phyloP scores from a whole-genome alignment of 2,888 invertebrate species.

The Nowickia ferox region DNA sequence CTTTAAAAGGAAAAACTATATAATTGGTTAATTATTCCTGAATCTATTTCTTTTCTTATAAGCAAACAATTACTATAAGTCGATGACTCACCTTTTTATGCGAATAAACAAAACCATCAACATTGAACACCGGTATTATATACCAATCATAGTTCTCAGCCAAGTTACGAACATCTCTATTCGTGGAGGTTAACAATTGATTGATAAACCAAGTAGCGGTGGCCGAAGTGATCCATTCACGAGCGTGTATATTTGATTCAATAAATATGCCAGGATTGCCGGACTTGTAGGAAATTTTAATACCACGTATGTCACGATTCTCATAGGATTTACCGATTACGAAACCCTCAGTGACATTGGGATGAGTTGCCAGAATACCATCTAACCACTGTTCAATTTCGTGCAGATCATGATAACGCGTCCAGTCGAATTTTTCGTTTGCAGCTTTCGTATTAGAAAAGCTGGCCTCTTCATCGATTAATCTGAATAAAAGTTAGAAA shows the following conservation, averaged over 20 bases:
- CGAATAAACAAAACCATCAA: conserved; percentile 89
- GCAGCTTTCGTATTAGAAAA: conserved; percentile 64
- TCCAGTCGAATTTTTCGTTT: conserved; percentile 84
- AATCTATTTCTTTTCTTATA: not conserved
- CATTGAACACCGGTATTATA: conserved; percentile 88
- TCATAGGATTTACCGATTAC: conserved; percentile 85
- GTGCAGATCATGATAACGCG: conserved; percentile 85
- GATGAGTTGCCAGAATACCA: conserved; percentile 83
- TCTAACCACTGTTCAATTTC: conserved; percentile 86
- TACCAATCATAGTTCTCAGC: conserved; percentile 90
- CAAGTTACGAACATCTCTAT: conserved; percentile 84
- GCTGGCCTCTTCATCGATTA: conserved; percentile 84
- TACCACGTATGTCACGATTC: conserved; percentile 85
- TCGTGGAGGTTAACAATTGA: conserved; percentile 86
- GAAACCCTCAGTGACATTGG: conserved; percentile 78
- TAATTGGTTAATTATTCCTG: too few relatives aligned
- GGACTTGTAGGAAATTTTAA: conserved; percentile 82
- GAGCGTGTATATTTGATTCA: conserved; percentile 87
- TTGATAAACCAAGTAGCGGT: conserved; percentile 88
- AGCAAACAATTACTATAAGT: not conserved
- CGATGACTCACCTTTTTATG: conserved; percentile 83
- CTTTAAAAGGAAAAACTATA: too few relatives aligned
- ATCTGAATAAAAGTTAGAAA: conserved; percentile 78
- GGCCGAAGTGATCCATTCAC: conserved; percentile 90
- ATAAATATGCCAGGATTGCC: conserved; percentile 86